These are phyloP conservation scores for Montipora cactus DNA, from an alignment of 64 coral and sea anemone genomes.

Conservation along the genomic window DNA sequence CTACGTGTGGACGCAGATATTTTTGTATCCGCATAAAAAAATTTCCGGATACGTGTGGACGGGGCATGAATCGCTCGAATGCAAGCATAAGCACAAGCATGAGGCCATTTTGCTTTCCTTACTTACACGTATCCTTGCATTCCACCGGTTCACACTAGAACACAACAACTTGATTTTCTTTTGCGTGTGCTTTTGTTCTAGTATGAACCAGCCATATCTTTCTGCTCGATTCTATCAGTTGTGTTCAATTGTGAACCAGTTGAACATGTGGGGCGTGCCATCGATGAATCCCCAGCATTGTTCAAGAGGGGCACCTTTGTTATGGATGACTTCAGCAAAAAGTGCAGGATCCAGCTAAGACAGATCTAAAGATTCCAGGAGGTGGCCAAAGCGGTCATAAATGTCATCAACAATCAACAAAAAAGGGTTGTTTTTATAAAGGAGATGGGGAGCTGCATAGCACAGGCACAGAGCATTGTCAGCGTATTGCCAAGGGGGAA, in stretches of 20 bases:
- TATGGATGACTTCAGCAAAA: background rate
- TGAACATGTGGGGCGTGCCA: background rate
- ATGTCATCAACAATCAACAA: background rate
- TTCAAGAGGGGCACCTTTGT: background rate
- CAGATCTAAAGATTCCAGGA: background rate
- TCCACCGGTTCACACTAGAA: conserved; percentile 59
- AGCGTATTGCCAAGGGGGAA: background rate
- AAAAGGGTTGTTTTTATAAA: conserved; percentile 4
- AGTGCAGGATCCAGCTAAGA: background rate
- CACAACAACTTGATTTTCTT: conserved; percentile 62
- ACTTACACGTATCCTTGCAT: conserved; percentile 45
- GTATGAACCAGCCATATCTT: conserved; percentile 47
- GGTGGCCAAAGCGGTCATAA: background rate
- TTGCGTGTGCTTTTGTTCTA: conserved; percentile 58
- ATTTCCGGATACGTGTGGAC: too few species aligned
- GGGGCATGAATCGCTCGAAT: background rate
- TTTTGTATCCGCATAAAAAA: too few species aligned
- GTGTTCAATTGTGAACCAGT: conserved; percentile 60
- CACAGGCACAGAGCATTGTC: background rate
- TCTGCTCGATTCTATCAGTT: conserved; percentile 31
- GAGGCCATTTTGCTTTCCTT: conserved; percentile 36
- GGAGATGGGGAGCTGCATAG: background rate
- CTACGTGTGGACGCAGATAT: too few species aligned
- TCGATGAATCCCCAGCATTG: background rate
- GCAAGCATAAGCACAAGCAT: conserved; percentile 41